A percentile compares a stretch with the other conserved stretches of the same genome.
Evolutionary conservation across 2,113 vertebrate species (phyloP).

Genomic region (Sterna hirundo): DNA sequence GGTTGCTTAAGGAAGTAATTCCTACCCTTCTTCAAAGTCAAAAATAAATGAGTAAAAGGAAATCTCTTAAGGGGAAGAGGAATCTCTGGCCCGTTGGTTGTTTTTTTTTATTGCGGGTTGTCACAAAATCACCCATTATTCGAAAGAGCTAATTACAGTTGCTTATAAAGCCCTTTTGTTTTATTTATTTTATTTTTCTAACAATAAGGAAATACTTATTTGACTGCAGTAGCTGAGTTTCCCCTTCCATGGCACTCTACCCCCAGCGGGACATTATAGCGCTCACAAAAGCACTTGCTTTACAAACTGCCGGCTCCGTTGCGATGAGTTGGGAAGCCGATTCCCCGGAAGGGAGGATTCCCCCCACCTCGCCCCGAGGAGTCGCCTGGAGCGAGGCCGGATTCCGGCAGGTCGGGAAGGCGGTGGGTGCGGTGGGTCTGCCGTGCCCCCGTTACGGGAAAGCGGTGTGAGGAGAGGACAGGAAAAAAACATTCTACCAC

Average conservation of each 20-base stretch:
- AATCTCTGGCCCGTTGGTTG: fast-evolving
- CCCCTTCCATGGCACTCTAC: background rate
- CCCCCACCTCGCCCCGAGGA: background rate
- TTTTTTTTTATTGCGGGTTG: background rate
- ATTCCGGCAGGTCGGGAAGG: too few species aligned
- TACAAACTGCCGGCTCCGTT: background rate
- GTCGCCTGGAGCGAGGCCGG: background rate
- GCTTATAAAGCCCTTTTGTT: background rate
- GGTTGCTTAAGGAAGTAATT: constrained; percentile 26
- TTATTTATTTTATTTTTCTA: background rate
- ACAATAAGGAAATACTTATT: background rate
- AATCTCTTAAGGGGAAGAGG: background rate
- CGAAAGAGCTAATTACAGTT: background rate
- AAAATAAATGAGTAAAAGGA: constrained; percentile 8
- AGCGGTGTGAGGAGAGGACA: background rate
- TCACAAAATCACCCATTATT: background rate
- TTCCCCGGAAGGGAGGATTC: background rate
- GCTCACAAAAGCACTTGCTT: background rate
- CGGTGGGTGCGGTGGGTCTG: fast-evolving
- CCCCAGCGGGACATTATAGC: background rate
- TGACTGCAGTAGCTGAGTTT: background rate
- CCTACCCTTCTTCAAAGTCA: background rate
- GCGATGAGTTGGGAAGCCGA: background rate
- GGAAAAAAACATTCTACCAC: background rate
- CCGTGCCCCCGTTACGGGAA: background rate